Conservation (phyloP, 2,888 invertebrate genomes). For the Trypoxylon attenuatum region DNA sequence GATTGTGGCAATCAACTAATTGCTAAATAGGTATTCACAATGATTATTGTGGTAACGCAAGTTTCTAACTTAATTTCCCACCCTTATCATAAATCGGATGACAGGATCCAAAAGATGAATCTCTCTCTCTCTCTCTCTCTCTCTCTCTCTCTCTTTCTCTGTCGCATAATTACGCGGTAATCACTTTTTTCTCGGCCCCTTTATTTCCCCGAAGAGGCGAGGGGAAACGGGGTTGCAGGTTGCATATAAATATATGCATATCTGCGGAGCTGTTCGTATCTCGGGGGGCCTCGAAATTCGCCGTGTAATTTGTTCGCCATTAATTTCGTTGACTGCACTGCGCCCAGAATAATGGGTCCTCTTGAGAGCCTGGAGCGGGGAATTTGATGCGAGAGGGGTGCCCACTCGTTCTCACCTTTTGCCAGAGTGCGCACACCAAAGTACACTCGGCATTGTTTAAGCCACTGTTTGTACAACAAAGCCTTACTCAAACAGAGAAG, state of each 20-base stretch:
- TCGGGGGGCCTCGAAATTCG: conserved; percentile 40
- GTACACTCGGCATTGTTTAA: not conserved
- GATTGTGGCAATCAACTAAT: no score
- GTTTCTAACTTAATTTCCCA: no score
- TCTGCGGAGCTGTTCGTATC: conserved; percentile 15
- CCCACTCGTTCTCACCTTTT: conserved; percentile 4
- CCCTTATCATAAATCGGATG: no score
- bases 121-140: no score
- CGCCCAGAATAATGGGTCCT: conserved; percentile 43
- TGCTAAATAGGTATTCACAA: no score
- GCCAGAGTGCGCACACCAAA: not conserved
- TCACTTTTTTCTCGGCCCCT: conserved; percentile 39
- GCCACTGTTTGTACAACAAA: not conserved
- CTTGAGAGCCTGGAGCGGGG: no score
- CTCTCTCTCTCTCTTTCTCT: no score
- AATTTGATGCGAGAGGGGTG: conserved; percentile 19
- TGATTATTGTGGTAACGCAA: no score
- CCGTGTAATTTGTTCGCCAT: conserved; percentile 62
- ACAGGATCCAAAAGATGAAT: no score
- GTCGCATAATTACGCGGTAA: conserved; percentile 49
- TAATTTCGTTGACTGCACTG: conserved; percentile 48
- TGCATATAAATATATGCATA: conserved; percentile 42
- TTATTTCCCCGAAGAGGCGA: conserved; percentile 27
- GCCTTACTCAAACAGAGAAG: not conserved
- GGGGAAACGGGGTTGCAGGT: conserved; percentile 12